Evolutionary conservation across 1,140 invertebrate species (phyloP).

Genomic region (Catajapyx aquilonaris): DNA sequence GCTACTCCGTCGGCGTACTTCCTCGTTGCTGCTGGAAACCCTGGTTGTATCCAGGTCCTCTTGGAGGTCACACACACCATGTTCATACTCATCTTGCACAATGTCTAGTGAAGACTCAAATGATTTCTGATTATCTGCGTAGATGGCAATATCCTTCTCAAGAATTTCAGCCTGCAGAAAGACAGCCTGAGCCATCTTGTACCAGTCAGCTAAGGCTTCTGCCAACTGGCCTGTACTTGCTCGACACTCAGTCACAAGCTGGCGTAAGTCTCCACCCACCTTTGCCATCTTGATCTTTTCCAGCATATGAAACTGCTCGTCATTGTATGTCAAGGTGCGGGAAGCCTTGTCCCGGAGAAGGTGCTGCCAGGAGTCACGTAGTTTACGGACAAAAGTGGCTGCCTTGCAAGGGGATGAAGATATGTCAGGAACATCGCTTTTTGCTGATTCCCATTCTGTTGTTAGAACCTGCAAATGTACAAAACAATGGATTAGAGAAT

Average conservation of each 20-base stretch:
- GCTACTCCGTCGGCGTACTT: not conserved
- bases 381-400: conserved; percentile 46
- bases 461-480: conserved; percentile 28
- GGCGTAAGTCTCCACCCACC: conserved; percentile 7
- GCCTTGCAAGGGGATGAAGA: conserved; percentile 44
- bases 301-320: conserved; percentile 80
- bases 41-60: conserved; percentile 7
- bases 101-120: conserved; percentile 13
- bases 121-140: conserved; percentile 21
- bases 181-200: conserved; percentile 60
- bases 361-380: conserved; percentile 81
- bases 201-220: conserved; percentile 58
- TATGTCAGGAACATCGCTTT: conserved; percentile 30
- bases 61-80: conserved; percentile 12
- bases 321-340: conserved; percentile 63
- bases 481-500: too few species aligned
- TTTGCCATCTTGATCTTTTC: conserved; percentile 40
- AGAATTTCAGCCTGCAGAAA: conserved; percentile 49
- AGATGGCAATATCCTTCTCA: conserved; percentile 41
- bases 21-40: not conserved
- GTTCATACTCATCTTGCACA: not conserved
- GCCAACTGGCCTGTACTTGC: conserved; percentile 40
- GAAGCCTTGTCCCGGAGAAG: conserved; percentile 66
- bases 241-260: conserved; percentile 37
- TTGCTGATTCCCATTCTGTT: conserved; percentile 50